These are phyloP conservation scores for Phyto melanocephala DNA, from an alignment of 2,888 invertebrate genomes.

Conservation along the genomic window DNA sequence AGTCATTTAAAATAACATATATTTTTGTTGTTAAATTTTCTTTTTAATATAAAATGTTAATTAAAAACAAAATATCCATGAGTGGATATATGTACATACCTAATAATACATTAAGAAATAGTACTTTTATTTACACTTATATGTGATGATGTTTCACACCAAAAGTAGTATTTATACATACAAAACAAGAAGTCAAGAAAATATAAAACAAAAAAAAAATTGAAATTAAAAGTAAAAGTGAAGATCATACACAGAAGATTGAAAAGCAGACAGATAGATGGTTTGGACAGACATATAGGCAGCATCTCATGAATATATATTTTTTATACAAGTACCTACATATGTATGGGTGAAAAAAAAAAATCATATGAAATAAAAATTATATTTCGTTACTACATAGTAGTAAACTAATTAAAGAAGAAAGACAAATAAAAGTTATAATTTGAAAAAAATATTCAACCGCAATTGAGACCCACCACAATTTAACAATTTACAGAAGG, in stretches of 20 bases:
- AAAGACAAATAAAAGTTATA: neutral
- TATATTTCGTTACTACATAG: neutral
- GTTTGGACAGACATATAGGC: neutral
- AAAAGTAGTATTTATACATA: neutral
- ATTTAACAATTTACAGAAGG: neutral
- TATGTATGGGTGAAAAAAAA: neutral
- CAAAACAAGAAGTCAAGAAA: neutral
- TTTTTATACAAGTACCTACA: neutral
- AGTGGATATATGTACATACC: neutral
- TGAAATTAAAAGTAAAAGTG: constrained; percentile 46
- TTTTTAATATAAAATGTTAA: constrained; percentile 8
- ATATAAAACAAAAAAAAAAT: neutral
- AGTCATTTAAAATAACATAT: constrained; percentile 46
- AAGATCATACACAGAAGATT: neutral
- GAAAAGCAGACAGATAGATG: neutral
- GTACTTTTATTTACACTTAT: neutral
- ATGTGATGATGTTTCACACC: constrained; percentile 15
- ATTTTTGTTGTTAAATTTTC: neutral
- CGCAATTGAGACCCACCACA: constrained; percentile 10
- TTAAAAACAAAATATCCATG: constrained; percentile 26
- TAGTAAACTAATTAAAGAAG: neutral
- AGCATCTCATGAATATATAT: constrained; percentile 5
- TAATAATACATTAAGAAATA: neutral
- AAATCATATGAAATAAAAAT: neutral
- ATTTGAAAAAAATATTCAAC: neutral